Evolutionary conservation across 2,888 invertebrate genomes (phyloP).

Genomic region (Willowsia nigromaculata): DNA sequence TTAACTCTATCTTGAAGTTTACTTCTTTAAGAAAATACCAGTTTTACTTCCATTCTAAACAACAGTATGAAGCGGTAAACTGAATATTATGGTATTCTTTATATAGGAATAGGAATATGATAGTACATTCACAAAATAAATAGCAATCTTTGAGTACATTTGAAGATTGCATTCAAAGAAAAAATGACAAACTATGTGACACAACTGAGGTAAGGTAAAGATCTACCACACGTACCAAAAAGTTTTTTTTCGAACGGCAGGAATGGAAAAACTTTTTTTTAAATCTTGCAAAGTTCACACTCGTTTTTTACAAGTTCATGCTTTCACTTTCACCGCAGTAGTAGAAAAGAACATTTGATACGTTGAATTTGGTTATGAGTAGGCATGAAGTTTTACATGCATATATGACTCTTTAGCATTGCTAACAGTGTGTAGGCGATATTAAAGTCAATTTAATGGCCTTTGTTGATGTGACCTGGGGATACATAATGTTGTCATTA

Average conservation of each 20-base stretch:
- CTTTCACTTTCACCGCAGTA: not conserved
- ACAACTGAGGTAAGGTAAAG: not conserved
- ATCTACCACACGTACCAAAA: slow-evolving; percentile 26
- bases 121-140: not conserved
- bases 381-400: not conserved
- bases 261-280: not conserved
- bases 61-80: not conserved
- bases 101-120: not conserved
- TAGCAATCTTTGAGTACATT: not conserved
- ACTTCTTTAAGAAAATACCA: not conserved
- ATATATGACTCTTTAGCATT: not conserved
- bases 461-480: slow-evolving; percentile 68
- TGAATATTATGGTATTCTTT: not conserved
- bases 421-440: slow-evolving; percentile 39
- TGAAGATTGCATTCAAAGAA: not conserved
- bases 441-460: slow-evolving; percentile 69
- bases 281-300: slow-evolving; percentile 27
- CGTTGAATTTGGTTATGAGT: not conserved
- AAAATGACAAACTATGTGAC: slow-evolving; percentile 42
- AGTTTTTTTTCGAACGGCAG: slow-evolving; percentile 15
- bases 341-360: not conserved
- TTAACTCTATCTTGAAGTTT: not conserved
- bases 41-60: not conserved
- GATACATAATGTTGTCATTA: slow-evolving; percentile 68
- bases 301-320: slow-evolving; percentile 14